Evolutionary conservation across 2,888 invertebrate species (phyloP).

Genomic region (Polydesmus complanatus): DNA sequence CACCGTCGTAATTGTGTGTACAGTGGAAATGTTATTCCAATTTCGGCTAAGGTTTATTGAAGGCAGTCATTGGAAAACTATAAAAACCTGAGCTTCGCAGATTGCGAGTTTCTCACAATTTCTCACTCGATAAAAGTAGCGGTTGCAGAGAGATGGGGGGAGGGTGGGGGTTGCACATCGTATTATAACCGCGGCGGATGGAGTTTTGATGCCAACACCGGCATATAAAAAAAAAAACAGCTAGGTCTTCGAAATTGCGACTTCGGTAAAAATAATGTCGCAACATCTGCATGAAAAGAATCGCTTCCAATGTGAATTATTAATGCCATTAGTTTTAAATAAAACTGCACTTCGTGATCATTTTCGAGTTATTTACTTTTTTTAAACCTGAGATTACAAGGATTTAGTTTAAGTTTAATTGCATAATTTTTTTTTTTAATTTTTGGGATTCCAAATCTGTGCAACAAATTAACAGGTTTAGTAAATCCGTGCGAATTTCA

Average conservation of each 20-base stretch:
- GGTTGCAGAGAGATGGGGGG: too few relatives aligned
- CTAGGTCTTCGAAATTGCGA: not conserved
- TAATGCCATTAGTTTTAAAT: not conserved
- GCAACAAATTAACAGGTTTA: too few relatives aligned
- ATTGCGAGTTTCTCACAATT: conserved; percentile 11
- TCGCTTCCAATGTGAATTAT: not conserved
- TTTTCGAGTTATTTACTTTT: not conserved
- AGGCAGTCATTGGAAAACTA: conserved; percentile 14
- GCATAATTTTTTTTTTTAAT: too few relatives aligned
- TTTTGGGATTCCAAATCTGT: too few relatives aligned
- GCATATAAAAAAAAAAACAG: too few relatives aligned
- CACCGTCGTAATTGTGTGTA: not conserved
- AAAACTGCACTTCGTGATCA: not conserved
- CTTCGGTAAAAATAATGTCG: not conserved
- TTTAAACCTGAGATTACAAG: too few relatives aligned
- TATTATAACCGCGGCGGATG: not conserved
- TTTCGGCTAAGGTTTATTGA: conserved; percentile 12
- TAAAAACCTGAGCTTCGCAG: conserved; percentile 8
- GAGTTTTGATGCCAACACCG: not conserved
- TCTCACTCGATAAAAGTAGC: not conserved
- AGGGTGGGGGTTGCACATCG: too few relatives aligned
- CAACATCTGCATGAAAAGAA: not conserved
- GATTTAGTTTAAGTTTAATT: too few relatives aligned
- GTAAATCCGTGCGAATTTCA: too few relatives aligned
- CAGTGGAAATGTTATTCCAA: conserved; percentile 4